These are phyloP conservation scores for Julus scanicus DNA, from an alignment of 2,888 invertebrate genomes.

Conservation along the genomic window DNA sequence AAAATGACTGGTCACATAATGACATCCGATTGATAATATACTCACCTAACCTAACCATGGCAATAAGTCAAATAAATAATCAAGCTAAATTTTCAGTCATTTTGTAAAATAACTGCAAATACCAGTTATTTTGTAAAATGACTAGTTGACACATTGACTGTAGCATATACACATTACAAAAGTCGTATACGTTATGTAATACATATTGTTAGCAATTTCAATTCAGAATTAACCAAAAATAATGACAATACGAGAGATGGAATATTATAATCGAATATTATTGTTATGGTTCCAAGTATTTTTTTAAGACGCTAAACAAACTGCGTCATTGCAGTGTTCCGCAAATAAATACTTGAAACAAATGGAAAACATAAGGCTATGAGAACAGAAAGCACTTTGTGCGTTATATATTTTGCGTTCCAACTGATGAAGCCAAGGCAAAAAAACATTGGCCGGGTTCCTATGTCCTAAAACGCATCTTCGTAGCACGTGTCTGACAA, in stretches of 20 bases:
- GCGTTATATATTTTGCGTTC: neutral
- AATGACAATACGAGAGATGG: neutral
- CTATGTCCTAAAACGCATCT: neutral
- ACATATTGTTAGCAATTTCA: too few species aligned
- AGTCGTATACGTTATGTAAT: too few species aligned
- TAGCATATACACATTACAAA: too few species aligned
- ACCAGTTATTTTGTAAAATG: too few species aligned
- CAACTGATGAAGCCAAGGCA: neutral
- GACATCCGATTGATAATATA: too few species aligned
- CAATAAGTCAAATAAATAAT: too few species aligned
- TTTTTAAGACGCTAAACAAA: neutral
- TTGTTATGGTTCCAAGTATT: neutral
- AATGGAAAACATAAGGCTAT: neutral
- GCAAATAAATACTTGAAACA: neutral
- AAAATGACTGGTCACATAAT: too few species aligned
- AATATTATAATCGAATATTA: neutral
- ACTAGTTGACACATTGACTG: too few species aligned
- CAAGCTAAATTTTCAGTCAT: too few species aligned
- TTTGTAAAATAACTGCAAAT: too few species aligned
- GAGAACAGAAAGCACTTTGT: neutral
- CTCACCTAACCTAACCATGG: too few species aligned
- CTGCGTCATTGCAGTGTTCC: neutral
- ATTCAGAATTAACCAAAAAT: too few species aligned
- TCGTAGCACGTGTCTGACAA: neutral
- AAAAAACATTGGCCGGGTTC: neutral